phyloP scores from a whole-genome alignment of 2,888 invertebrate genomes.

The Patella caerulea region DNA sequence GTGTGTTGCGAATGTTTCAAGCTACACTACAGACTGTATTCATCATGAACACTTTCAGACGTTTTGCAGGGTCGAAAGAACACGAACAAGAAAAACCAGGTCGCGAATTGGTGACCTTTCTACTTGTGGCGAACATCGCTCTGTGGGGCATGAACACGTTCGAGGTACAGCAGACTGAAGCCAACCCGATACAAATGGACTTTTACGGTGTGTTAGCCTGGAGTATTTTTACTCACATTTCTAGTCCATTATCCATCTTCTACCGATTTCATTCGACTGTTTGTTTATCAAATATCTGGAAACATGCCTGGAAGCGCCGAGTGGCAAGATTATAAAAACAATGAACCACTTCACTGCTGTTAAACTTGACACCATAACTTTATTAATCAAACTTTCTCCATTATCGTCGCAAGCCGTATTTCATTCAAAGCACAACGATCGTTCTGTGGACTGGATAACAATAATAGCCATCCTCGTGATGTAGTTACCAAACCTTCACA shows the following conservation, averaged over 20 bases:
- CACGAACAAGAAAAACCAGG: constrained; percentile 96
- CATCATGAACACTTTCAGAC: constrained; percentile 91
- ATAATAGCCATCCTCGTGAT: too few relatives aligned
- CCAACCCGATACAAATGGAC: constrained; percentile 91
- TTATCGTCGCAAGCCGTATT: too few relatives aligned
- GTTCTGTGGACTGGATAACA: too few relatives aligned
- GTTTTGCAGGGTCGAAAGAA: constrained; percentile 89
- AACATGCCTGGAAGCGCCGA: constrained; percentile 79
- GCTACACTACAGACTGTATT: constrained; percentile 94
- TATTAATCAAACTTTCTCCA: too few relatives aligned
- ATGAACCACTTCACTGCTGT: too few relatives aligned
- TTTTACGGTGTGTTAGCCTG: constrained; percentile 94
- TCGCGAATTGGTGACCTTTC: constrained; percentile 93
- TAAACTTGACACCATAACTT: too few relatives aligned
- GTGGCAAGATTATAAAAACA: not conserved
- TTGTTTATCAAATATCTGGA: constrained; percentile 96
- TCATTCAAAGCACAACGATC: too few relatives aligned
- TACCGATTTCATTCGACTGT: constrained; percentile 94
- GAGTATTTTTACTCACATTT: constrained; percentile 92
- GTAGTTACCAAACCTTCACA: too few relatives aligned
- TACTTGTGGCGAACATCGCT: constrained; percentile 94
- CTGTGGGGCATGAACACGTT: constrained; percentile 97
- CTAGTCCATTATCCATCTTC: constrained; percentile 94
- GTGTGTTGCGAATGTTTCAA: constrained; percentile 88
- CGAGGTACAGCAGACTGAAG: constrained; percentile 86